Base-by-base conservation (phyloP, 1,140 invertebrate genomes). In the Melitaea cinxia region DNA sequence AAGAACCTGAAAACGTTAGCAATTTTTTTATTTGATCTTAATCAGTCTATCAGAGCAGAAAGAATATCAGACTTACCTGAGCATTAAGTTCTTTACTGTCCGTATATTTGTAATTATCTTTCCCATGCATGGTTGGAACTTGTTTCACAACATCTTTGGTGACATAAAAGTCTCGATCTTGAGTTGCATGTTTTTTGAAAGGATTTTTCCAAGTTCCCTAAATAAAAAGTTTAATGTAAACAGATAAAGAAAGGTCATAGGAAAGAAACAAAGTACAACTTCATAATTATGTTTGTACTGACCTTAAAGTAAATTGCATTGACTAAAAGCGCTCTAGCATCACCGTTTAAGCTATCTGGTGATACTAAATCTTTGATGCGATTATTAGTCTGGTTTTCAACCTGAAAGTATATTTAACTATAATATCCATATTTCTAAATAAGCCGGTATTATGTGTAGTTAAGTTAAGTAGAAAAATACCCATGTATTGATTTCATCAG, bases 361-460 rank as follows among this genome's bases (percentile, higher is more conserved):
- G 88, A 73, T 35, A 97, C 89, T 17, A 96, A 83, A 77, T 96
- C 83, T 60, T 92, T 93, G 65, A 97, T 95, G 82, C 94, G 94
- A 65, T 94, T 88, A 67, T 94, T 92, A 0, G 96, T 97, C 78
- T 94, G 91, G 4, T 92, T 73, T 79, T 93, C 92, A 0, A 96
- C 94, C 95, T 86, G 33, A 14, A 76, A 72, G 35, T 47, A 39
- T 60, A 9, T 19, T 42, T 33, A 35, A 14, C 1, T 14, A 14
- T 15, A 15, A 39, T 39, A 2, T 5, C 10, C 3, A 0, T n/a
- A n/a, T n/a, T n/a, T n/a, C n/a, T n/a, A n/a, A n/a, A n/a, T n/a
- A n/a, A n/a, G n/a, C n/a, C n/a, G n/a, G n/a, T n/a, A n/a, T n/a
- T n/a, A n/a, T n/a, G 9, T 1, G n/a, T n/a, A n/a, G n/a, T n/a